A percentile compares a stretch with the other conserved stretches of the same genome.
Conservation (phyloP, 2,113 vertebrate species). For the Festucalex cinctus region DNA sequence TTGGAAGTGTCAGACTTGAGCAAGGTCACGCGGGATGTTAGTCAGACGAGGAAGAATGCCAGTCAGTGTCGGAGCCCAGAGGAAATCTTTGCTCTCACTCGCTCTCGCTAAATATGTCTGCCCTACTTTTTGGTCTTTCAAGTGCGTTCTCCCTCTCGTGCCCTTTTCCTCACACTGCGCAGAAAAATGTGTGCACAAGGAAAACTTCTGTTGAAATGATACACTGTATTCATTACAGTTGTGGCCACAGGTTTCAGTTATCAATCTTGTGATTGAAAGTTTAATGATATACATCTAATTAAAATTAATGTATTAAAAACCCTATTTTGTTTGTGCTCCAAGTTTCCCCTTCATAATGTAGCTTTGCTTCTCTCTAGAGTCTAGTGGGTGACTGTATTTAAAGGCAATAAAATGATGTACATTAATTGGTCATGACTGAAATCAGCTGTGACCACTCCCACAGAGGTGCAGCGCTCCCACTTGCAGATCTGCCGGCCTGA, state of each 20-base stretch:
- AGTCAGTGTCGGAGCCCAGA: constrained; percentile 21
- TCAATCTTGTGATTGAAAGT: too few relatives aligned
- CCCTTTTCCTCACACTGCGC: constrained; percentile 6
- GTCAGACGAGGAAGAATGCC: constrained; percentile 31
- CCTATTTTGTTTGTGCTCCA: too few relatives aligned
- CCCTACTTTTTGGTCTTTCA: constrained; percentile 55
- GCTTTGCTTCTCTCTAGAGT: too few relatives aligned
- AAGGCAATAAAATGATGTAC: too few relatives aligned
- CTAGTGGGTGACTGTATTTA: too few relatives aligned
- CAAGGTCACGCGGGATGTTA: constrained; percentile 35
- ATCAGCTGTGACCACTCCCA: too few relatives aligned
- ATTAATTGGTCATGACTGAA: too few relatives aligned
- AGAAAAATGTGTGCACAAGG: background rate
- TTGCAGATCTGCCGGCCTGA: too few relatives aligned
- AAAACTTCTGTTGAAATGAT: background rate
- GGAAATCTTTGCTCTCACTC: constrained; percentile 35
- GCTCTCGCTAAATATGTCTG: constrained; percentile 47
- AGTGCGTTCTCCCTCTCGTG: constrained; percentile 12
- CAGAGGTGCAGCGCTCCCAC: too few relatives aligned
- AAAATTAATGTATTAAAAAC: too few relatives aligned
- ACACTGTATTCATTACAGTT: background rate
- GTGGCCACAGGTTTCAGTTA: background rate
- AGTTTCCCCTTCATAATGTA: too few relatives aligned
- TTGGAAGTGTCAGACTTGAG: constrained; percentile 24
- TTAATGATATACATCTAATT: too few relatives aligned